Conservation (phyloP, 1,140 invertebrate genomes). For the Gonatopus flavifemur region DNA sequence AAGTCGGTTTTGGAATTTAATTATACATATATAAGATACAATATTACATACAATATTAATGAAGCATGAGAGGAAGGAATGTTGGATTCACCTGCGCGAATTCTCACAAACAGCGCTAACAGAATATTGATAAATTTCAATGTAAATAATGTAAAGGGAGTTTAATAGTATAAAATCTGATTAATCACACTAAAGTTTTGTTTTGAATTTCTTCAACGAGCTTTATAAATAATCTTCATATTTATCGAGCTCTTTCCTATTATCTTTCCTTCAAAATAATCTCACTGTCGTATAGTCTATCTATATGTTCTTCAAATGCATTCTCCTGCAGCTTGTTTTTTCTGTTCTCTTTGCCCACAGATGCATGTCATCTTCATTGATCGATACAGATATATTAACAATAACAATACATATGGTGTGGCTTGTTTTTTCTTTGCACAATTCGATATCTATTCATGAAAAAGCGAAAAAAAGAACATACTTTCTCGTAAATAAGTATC, state of each 20-base stretch:
- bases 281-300: constrained; percentile 11
- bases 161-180: constrained; percentile 48
- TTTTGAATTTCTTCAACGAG: constrained; percentile 44
- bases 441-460: constrained; percentile 23
- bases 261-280: constrained; percentile 31
- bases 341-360: constrained; percentile 15
- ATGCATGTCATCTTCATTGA: constrained; percentile 29
- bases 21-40: constrained; percentile 27
- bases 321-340: constrained; percentile 14
- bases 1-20: constrained; percentile 18
- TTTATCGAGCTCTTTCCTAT: constrained; percentile 36
- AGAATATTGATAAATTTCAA: constrained; percentile 39
- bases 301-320: background rate
- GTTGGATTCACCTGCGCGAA: constrained; percentile 26
- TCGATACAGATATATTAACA: too few relatives aligned
- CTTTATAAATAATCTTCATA: constrained; percentile 25
- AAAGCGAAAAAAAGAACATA: too few relatives aligned
- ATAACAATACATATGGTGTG: too few relatives aligned
- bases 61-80: constrained; percentile 28
- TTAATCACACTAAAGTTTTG: constrained; percentile 42
- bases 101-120: constrained; percentile 27
- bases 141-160: constrained; percentile 54
- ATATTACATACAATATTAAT: constrained; percentile 22
- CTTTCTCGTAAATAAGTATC: too few relatives aligned
- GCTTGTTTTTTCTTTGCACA: constrained; percentile 36